Evolutionary conservation across 2,113 vertebrate genomes (phyloP), one percentile per base, ranked within the genome.

Genomic region (Caranx melampygus): DNA sequence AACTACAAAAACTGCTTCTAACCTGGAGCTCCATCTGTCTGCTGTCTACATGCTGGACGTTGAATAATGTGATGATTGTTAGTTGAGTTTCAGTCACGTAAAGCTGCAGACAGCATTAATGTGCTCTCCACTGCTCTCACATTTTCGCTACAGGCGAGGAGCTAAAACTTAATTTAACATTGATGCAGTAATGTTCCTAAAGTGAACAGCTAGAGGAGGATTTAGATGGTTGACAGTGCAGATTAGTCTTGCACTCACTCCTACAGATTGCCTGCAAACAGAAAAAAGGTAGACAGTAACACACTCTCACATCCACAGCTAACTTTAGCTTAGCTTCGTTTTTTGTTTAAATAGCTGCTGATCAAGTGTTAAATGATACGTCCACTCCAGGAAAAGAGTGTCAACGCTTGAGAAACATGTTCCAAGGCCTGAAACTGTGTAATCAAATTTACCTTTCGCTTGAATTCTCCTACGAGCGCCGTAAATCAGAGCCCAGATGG

Each of bases 401-500:
- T 80, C 49, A 35, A 2, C 1, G 58, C 67, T 81, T 72, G 18
- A 61, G 44, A 77, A 59, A 78, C 64, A 49, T 5, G 54, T 52
- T 49, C 1, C 5, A 18, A 59, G 47, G 69, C 65, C 72, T n/a
- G 70, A 73, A 70, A 37, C 63, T 42, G 8, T 31, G 74, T 60
- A 68, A 78, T 86, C 72, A 81, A 75, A 72, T 87, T 58, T 79
- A 83, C 72, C 81, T 85, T 85, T 82, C 54, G 70, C 76, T 64
- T 31, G 21, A 40, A 69, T 73, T 67, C 72, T 40, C 37, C 64
- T 55, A 6, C 0, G 34, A 61, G 72, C 55, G 5, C 67, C 47
- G 66, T 91, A 88, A 91, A 87, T 89, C 84, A 86, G 18, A 63
- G 69, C 72, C 10, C 72, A 61, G 89, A 84, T 75, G 74, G 79